phyloP scores from a whole-genome alignment of 2,113 vertebrate genomes.

The Lonchura striata region DNA sequence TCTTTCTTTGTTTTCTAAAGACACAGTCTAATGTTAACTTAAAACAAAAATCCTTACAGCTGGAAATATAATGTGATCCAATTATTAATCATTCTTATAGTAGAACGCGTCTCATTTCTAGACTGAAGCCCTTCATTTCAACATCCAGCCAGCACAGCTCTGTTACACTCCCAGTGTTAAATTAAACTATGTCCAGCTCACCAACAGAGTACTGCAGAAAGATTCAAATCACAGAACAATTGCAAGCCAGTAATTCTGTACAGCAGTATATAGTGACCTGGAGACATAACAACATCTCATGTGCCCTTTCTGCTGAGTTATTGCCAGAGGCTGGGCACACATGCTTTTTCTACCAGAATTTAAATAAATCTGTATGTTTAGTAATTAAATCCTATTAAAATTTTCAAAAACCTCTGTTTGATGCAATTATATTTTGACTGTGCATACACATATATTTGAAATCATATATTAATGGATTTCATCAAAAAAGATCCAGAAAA shows the following conservation, averaged over 20 bases:
- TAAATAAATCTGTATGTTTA: background rate
- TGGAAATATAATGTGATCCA: background rate
- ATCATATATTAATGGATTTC: background rate
- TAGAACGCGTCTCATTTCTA: background rate
- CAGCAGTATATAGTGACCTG: background rate
- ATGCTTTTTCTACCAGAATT: background rate
- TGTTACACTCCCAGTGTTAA: background rate
- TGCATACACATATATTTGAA: background rate
- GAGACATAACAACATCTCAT: background rate
- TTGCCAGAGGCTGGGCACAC: background rate
- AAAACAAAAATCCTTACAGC: background rate
- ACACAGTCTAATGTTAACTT: background rate
- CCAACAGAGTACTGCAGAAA: background rate
- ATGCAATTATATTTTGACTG: background rate
- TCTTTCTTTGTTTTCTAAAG: background rate
- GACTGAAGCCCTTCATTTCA: background rate
- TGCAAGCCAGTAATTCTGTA: background rate
- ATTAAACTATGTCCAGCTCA: background rate
- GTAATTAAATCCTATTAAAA: background rate
- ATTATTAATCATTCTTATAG: background rate
- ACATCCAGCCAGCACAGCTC: background rate
- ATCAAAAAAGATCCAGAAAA: background rate
- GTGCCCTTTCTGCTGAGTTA: background rate
- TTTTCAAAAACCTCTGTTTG: fast-evolving
- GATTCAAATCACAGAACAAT: background rate